Evolutionary conservation across 2,888 invertebrate species (phyloP), one percentile per base, ranked within the genome.

Genomic region (Eucera pruinosa): DNA sequence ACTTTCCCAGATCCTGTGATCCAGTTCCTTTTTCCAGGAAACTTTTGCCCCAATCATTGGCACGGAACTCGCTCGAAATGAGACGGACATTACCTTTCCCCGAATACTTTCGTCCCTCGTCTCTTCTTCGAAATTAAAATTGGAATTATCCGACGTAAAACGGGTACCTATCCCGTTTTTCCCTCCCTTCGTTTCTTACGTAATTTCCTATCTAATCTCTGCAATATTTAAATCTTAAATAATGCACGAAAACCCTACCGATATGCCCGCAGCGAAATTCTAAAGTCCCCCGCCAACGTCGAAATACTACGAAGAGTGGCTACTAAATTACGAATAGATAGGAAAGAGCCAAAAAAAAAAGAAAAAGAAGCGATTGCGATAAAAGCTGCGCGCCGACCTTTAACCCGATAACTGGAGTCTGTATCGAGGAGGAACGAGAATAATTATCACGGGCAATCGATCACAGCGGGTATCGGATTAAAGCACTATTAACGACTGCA

Each of bases 381-480:
- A 25, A 55, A 52, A 48, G 52, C 47, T 47, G 39, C 54, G 52
- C 50, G 39, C 23, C 60, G 57, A 48, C n/a, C 47, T 67, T 66
- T 76, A 67, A 60, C 33, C 54, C 54, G 74, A 47, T 54, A 67
- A 60, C 39, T 41, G 47, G 54, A 43, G 33, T 13, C 11, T 20
- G 25, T 41, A 23, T 64, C 52, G 54, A 36, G 25, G 23, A 33
- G 57, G 23, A 64, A 65, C 50, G 73, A 58, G 73, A 65, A 74
- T 74, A 74, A 74, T 72, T 74, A 39, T 74, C 65, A 45, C 65
- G 50, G 52, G 74, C 73, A 65, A 74, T 74, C 74, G 65, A 72
- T 74, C 74, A 65, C 73, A 41, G 30, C 23, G 36, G 23, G 61
- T 39, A 72, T 72, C 52, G 74, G 65, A 65, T 74, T 72, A 74